phyloP scores from a whole-genome alignment of 2,888 invertebrate genomes.

The Leptinotarsa peninsularis region DNA sequence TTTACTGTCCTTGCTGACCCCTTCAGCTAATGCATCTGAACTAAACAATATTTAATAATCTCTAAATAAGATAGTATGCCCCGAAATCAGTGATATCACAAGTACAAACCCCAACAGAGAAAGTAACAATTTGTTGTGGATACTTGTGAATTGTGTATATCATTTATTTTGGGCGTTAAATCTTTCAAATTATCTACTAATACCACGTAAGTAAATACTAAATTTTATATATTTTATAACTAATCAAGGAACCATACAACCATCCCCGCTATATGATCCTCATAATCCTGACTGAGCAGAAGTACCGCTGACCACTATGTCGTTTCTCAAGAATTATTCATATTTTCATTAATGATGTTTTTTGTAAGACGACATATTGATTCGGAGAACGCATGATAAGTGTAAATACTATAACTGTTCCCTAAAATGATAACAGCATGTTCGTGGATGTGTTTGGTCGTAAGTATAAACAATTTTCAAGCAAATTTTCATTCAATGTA shows the following conservation, averaged over 20 bases:
- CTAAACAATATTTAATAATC: neutral
- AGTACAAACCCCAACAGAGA: neutral
- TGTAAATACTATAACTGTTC: constrained; percentile 23
- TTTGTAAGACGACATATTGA: constrained; percentile 26
- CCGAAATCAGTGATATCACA: neutral
- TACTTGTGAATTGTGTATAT: neutral
- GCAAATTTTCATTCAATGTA: neutral
- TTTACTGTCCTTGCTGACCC: neutral
- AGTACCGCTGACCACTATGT: constrained; percentile 54
- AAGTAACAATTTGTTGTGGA: neutral
- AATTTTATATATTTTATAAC: constrained; percentile 33
- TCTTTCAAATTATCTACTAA: constrained; percentile 27
- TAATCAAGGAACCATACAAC: constrained; percentile 56
- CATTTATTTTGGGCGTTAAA: constrained; percentile 22
- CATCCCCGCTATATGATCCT: constrained; percentile 33
- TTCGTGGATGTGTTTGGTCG: constrained; percentile 47
- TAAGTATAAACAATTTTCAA: constrained; percentile 48
- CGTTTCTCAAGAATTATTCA: constrained; percentile 1
- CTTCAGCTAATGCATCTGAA: neutral
- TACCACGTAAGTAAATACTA: constrained; percentile 47
- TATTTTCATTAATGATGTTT: neutral
- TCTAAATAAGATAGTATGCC: neutral
- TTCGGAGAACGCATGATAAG: constrained; percentile 26
- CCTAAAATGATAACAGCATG: constrained; percentile 48
- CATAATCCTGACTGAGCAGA: constrained; percentile 55